phyloP scores from a whole-genome alignment of 2,888 invertebrate genomes.

The Leptura quadrifasciata region DNA sequence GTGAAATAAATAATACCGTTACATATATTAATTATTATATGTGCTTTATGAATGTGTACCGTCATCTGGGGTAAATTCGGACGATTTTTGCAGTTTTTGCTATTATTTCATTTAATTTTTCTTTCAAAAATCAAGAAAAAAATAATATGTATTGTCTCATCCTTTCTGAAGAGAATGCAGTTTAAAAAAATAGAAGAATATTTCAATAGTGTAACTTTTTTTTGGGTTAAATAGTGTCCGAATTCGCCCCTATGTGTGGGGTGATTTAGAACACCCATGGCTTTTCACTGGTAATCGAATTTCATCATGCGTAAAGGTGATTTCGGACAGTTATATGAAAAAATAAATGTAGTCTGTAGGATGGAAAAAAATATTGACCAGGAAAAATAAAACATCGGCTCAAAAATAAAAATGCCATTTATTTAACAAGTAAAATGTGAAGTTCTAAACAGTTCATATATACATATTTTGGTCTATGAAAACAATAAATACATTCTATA shows the following conservation, averaged over 20 bases:
- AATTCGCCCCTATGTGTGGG: conserved; percentile 15
- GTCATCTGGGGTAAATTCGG: too few species aligned
- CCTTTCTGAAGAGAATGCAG: conserved; percentile 4
- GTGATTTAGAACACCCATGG: not conserved
- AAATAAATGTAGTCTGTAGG: not conserved
- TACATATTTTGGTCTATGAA: too few species aligned
- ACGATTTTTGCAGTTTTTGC: too few species aligned
- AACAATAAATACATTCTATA: too few species aligned
- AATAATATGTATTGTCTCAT: conserved; percentile 10
- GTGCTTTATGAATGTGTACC: too few species aligned
- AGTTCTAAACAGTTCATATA: too few species aligned
- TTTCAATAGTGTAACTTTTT: not conserved
- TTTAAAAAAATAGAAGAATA: not conserved
- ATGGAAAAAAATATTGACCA: not conserved
- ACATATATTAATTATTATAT: too few species aligned
- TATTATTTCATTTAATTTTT: too few species aligned
- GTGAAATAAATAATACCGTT: too few species aligned
- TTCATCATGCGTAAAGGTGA: not conserved
- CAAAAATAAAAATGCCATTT: not conserved
- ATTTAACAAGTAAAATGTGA: not conserved
- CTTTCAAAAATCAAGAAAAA: not conserved
- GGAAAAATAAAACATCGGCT: not conserved
- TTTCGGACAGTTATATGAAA: conserved; percentile 12
- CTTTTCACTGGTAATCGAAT: not conserved
- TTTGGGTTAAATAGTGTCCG: not conserved